These are phyloP conservation scores for Camponotus floridanus DNA, from an alignment of 1,140 invertebrate species.

Conservation along the genomic window DNA sequence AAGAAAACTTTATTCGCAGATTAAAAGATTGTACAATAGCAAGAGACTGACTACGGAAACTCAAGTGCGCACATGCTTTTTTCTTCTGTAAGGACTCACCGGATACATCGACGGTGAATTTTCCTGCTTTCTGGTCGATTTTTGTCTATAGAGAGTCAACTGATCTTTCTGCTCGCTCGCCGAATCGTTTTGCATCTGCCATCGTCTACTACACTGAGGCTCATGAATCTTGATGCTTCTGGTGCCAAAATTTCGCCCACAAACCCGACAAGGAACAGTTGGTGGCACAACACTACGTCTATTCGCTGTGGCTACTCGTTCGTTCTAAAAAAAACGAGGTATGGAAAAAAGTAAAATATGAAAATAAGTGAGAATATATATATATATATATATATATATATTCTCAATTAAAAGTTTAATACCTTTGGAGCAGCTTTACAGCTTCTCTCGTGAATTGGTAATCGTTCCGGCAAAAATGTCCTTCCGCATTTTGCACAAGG, in stretches of 20 bases:
- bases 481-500: conserved; percentile 89
- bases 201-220: conserved; percentile 92
- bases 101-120: conserved; percentile 48
- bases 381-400: no score
- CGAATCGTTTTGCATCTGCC: conserved; percentile 89
- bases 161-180: conserved; percentile 70
- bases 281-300: conserved; percentile 82
- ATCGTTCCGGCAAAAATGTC: conserved; percentile 90
- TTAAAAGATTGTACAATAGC: not conserved
- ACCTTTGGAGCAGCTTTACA: conserved; percentile 85
- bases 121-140: conserved; percentile 42
- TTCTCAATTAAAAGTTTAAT: no score
- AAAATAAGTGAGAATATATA: not conserved
- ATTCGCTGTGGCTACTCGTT: conserved; percentile 84
- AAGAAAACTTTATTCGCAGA: not conserved
- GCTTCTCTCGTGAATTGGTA: conserved; percentile 89
- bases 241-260: conserved; percentile 91
- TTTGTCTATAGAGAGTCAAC: not conserved
- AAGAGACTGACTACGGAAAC: conserved; percentile 12
- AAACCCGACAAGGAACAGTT: conserved; percentile 89
- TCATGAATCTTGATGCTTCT: conserved; percentile 92
- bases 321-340: conserved; percentile 39
- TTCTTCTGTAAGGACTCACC: conserved; percentile 71
- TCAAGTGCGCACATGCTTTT: conserved; percentile 40
- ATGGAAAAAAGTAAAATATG: not conserved